These are phyloP conservation scores for Rhynchophorus ferrugineus DNA, from an alignment of 1,140 invertebrate species.

Conservation along the genomic window DNA sequence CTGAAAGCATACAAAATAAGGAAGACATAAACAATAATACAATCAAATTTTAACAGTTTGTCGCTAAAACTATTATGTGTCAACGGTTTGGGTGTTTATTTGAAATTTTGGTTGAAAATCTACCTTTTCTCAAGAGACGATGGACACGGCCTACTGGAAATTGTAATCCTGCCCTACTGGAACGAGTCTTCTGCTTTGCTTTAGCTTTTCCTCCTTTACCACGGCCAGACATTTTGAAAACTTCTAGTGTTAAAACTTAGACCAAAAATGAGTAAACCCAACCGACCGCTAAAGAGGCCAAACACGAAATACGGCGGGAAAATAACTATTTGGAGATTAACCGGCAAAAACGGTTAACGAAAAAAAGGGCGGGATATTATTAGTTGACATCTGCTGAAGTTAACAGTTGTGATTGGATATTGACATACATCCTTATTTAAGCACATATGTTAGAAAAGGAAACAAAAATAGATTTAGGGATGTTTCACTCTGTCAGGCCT, in stretches of 20 bases:
- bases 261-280: neutral
- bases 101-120: neutral
- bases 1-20: slow-evolving; percentile 32
- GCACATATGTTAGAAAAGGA: too few relatives aligned
- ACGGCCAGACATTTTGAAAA: slow-evolving; percentile 46
- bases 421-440: too few relatives aligned
- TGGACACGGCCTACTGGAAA: slow-evolving; percentile 67
- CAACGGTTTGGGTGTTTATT: too few relatives aligned
- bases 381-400: too few relatives aligned
- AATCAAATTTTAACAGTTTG: neutral
- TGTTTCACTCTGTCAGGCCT: too few relatives aligned
- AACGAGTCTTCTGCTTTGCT: slow-evolving; percentile 26
- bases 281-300: too few relatives aligned
- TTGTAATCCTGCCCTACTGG: slow-evolving; percentile 54
- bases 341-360: neutral
- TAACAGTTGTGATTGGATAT: too few relatives aligned
- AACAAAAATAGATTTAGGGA: too few relatives aligned
- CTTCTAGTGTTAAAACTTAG: neutral
- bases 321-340: neutral
- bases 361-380: neutral
- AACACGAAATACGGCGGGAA: neutral
- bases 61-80: neutral
- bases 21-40: neutral
- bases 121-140: slow-evolving; percentile 52
- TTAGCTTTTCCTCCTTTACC: slow-evolving; percentile 58